Conservation (phyloP, 2,888 invertebrate species). For the Spatulosminthurus flaviceps region DNA sequence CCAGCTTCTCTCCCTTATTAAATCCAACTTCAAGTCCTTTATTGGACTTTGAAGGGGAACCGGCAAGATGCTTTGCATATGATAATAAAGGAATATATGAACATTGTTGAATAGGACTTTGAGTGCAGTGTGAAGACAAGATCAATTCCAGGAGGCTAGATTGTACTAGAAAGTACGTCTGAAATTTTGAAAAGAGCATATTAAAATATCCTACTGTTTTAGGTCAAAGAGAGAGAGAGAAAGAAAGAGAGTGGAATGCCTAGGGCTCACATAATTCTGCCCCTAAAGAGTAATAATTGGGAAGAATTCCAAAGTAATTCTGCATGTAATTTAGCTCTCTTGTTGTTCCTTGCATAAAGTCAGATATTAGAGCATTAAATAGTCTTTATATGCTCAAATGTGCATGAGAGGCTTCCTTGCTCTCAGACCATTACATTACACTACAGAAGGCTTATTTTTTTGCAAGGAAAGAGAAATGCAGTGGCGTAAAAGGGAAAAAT, state of each 20-base stretch:
- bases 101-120: too few relatives aligned
- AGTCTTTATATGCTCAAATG: background rate
- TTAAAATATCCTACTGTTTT: too few relatives aligned
- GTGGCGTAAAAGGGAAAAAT: background rate
- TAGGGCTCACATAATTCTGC: background rate
- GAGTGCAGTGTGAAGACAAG: too few relatives aligned
- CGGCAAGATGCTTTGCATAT: too few relatives aligned
- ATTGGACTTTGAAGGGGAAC: too few relatives aligned
- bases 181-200: too few relatives aligned
- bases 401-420: background rate
- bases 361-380: background rate
- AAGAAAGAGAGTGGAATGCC: background rate
- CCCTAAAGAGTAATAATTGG: conserved; percentile 3
- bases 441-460: background rate
- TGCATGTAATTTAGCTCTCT: background rate
- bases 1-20: too few relatives aligned
- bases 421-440: too few relatives aligned
- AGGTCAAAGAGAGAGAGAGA: background rate
- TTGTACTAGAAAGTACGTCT: too few relatives aligned
- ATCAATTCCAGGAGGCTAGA: too few relatives aligned
- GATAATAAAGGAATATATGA: too few relatives aligned
- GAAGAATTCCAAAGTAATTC: background rate
- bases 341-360: background rate
- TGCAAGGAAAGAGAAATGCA: background rate
- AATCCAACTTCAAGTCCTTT: too few relatives aligned